phyloP scores from a whole-genome alignment of 2,113 vertebrate genomes.

The Nicator chloris region DNA sequence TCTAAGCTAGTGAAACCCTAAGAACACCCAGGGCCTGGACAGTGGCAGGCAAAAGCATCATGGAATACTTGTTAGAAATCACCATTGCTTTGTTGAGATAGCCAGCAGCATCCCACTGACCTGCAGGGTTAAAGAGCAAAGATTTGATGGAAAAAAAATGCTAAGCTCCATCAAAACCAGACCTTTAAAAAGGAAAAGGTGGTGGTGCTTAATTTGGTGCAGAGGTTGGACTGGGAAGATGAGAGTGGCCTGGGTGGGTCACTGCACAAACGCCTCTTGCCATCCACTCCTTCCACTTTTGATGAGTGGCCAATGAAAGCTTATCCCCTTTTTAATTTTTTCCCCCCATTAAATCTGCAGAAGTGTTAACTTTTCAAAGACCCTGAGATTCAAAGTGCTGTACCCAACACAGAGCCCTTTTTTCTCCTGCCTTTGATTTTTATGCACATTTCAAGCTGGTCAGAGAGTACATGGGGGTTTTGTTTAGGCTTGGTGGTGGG shows the following conservation, averaged over 20 bases:
- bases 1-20: not conserved
- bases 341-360: conserved; percentile 44
- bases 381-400: conserved; percentile 63
- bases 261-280: conserved; percentile 42
- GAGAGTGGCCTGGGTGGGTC: conserved; percentile 41
- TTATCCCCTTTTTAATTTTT: conserved; percentile 21
- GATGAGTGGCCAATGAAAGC: conserved; percentile 76
- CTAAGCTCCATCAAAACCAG: not conserved
- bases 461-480: conserved; percentile 4
- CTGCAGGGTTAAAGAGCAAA: not conserved
- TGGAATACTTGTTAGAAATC: conserved; percentile 8
- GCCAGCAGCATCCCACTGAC: not conserved
- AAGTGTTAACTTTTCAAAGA: conserved; percentile 49
- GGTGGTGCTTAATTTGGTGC: conserved; percentile 61
- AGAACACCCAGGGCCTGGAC: not conserved
- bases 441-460: conserved; percentile 64
- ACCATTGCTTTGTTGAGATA: not conserved
- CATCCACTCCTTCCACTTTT: conserved; percentile 62
- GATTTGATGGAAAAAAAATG: not conserved
- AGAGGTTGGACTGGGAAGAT: conserved; percentile 52
- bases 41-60: not conserved
- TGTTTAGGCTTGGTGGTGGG: not conserved
- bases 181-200: not conserved
- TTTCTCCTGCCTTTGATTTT: conserved; percentile 71
- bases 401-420: conserved; percentile 71